Evolutionary conservation across 2,113 vertebrate species (phyloP).

Genomic region (Psammodynastes pulverulentus): DNA sequence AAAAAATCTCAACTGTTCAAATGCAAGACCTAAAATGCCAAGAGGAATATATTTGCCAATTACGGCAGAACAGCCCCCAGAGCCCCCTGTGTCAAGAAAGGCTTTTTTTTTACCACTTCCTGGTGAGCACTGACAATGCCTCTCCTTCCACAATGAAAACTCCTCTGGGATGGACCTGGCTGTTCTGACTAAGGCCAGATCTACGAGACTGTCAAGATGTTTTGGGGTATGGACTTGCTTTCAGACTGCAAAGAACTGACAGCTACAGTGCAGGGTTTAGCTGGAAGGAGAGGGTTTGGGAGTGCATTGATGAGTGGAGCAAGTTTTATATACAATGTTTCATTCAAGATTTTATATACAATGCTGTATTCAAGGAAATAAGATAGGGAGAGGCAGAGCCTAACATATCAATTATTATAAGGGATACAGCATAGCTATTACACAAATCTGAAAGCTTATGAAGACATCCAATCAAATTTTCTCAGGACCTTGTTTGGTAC

Average conservation of each 20-base stretch:
- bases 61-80: not conserved
- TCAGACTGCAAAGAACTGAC: not conserved
- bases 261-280: not conserved
- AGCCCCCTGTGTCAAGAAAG: not conserved
- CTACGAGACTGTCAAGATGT: not conserved
- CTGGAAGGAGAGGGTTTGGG: not conserved
- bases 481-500: no score
- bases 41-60: not conserved
- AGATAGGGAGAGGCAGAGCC: not conserved
- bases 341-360: not conserved
- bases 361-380: no score
- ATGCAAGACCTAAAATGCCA: not conserved
- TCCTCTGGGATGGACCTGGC: not conserved
- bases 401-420: not conserved
- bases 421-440: no score
- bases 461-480: no score
- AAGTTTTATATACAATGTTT: not conserved
- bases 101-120: not conserved
- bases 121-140: not conserved
- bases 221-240: not conserved
- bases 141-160: not conserved
- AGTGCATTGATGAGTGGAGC: not conserved
- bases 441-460: no score
- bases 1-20: not conserved
- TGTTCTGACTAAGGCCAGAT: not conserved